Evolutionary conservation across 2,113 vertebrate species (phyloP).

Genomic region (Triplophysa rosa): DNA sequence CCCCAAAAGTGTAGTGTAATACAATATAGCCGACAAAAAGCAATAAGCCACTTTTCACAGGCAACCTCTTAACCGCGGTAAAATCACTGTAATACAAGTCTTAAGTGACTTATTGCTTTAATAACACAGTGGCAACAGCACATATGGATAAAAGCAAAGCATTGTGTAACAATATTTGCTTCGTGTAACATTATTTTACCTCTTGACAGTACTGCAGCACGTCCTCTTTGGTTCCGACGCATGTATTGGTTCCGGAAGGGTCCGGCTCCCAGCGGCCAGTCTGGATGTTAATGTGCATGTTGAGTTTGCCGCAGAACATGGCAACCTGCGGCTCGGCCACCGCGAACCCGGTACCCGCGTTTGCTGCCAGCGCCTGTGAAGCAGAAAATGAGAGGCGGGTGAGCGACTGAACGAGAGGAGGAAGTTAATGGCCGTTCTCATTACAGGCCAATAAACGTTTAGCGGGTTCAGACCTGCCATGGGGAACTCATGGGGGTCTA

Average conservation of each 20-base stretch:
- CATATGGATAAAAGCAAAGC: too few species aligned
- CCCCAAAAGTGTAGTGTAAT: background rate
- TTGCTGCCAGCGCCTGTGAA: conserved; percentile 90
- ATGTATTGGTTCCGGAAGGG: conserved; percentile 86
- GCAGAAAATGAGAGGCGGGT: conserved; percentile 3
- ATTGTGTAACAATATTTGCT: background rate
- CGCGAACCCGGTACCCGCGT: conserved; percentile 87
- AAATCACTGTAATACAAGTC: too few species aligned
- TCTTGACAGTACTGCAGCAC: conserved; percentile 97
- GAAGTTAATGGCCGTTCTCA: background rate
- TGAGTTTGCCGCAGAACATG: conserved; percentile 96
- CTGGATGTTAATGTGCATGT: conserved; percentile 98
- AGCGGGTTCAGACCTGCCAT: background rate
- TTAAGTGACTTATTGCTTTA: too few species aligned
- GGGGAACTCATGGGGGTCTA: background rate
- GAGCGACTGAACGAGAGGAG: background rate
- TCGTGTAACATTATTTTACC: conserved; percentile 74
- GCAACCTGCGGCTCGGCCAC: conserved; percentile 95
- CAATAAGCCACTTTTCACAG: too few species aligned
- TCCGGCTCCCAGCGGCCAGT: conserved; percentile 97
- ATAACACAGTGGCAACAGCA: too few species aligned
- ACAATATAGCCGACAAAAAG: background rate
- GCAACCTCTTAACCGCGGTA: background rate
- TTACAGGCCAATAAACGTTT: conserved; percentile 9
- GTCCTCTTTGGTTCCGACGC: conserved; percentile 86